phyloP scores from a whole-genome alignment of 2,113 vertebrate genomes.

The Excalfactoria chinensis region DNA sequence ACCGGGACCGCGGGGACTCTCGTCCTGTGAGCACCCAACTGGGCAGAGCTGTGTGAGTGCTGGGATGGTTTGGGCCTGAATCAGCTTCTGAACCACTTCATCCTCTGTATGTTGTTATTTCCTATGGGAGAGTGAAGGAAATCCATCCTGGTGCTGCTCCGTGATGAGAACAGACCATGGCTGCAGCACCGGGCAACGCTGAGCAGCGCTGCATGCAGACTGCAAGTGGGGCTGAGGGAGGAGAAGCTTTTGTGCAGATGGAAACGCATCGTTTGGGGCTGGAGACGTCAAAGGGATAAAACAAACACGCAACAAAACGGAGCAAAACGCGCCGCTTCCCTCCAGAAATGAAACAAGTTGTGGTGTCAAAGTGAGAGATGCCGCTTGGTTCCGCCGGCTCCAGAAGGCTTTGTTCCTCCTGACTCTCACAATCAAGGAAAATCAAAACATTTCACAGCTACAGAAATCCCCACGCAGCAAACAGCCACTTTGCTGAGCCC shows the following conservation, averaged over 20 bases:
- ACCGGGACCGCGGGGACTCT: not conserved
- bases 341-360: rapidly evolving
- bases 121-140: too few relatives aligned
- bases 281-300: rapidly evolving
- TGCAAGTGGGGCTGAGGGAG: rapidly evolving
- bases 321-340: not conserved
- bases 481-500: not conserved
- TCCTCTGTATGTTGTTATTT: not conserved
- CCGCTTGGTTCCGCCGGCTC: rapidly evolving
- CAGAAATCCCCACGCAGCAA: rapidly evolving
- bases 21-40: not conserved
- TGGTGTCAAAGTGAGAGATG: not conserved
- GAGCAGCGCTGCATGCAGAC: not conserved
- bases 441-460: not conserved
- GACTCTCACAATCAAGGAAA: not conserved
- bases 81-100: too few relatives aligned
- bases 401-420: rapidly evolving
- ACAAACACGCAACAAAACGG: not conserved
- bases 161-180: not conserved
- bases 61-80: not conserved
- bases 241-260: not conserved
- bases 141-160: not conserved
- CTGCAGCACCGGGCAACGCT: too few relatives aligned
- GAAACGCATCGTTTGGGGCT: rapidly evolving
- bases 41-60: not conserved